phyloP scores from a whole-genome alignment of 53 echinoderm and acorn worm species.

The Henricia sp. region DNA sequence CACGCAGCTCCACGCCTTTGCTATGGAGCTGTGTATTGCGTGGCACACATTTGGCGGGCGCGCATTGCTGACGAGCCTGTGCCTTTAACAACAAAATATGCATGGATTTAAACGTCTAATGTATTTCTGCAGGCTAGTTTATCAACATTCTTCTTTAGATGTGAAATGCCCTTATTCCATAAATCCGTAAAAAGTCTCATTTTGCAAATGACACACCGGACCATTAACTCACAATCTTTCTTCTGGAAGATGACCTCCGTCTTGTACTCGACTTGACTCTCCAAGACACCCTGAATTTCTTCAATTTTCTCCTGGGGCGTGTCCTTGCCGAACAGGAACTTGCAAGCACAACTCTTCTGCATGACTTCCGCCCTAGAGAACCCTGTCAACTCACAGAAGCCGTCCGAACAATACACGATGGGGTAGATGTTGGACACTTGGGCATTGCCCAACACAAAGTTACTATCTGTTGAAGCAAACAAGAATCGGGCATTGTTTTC shows the following conservation, averaged over 20 bases:
- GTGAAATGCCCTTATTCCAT: too few species aligned
- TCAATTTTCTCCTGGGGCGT: slow-evolving; percentile 81
- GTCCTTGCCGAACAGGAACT: slow-evolving; percentile 93
- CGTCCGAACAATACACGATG: slow-evolving; percentile 98
- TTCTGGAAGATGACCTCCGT: slow-evolving; percentile 94
- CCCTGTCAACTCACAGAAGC: slow-evolving; percentile 97
- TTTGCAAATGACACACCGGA: too few species aligned
- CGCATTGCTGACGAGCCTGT: too few species aligned
- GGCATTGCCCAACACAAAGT: slow-evolving; percentile 99
- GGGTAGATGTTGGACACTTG: slow-evolving; percentile 90
- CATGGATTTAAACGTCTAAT: too few species aligned
- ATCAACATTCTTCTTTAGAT: too few species aligned
- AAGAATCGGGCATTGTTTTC: not conserved
- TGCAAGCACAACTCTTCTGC: slow-evolving; percentile 98
- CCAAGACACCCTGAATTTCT: slow-evolving; percentile 86
- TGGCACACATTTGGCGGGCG: too few species aligned
- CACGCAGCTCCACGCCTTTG: too few species aligned
- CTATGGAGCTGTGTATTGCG: too few species aligned
- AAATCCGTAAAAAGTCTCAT: too few species aligned
- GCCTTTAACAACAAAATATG: too few species aligned
- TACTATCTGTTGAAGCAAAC: slow-evolving; percentile 77
- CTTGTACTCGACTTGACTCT: slow-evolving; percentile 87
- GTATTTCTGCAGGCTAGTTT: too few species aligned
- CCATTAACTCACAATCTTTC: slow-evolving; percentile 88
- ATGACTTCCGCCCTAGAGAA: slow-evolving; percentile 91